Base-by-base conservation (phyloP, 2,113 vertebrate species). In the Erythrocercus mccallii region DNA sequence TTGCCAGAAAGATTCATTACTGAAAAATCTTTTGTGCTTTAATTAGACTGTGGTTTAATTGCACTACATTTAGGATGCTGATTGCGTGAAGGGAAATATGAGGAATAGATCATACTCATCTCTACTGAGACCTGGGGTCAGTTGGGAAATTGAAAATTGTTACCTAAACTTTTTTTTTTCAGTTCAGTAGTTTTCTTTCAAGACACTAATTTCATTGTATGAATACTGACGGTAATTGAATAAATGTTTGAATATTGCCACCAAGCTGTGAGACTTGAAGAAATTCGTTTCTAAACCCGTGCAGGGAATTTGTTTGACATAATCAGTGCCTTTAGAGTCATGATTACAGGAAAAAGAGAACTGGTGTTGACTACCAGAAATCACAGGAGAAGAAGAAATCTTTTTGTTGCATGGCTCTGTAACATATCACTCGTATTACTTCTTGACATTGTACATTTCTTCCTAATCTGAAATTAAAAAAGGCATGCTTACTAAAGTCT, bases 161-260 rank as follows among this genome's bases (percentile, higher is more conserved):
- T 88, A 48, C 62, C 48, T 54, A 30, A 65, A 33, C 4, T 31
- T 68, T 74, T 58, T n/a, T 38, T 80, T 87, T 56, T 65, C 45
- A 64, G 28, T 76, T 86, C 53, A 17, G 11, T 87, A 25, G 15
- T 79, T 79, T 84, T 84, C 31, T 81, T 94, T 91, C 44, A 60
- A 68, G 57, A 47, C 15, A 9, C 35, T 62, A 56, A 78, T 92
- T 84, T 87, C 85, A 65, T 65, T 2, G 1, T 65, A 72, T 60
- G 54, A 95, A 64, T 81, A 51, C 16, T 66, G 56, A 28, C 0
- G 8, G 69, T 80, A 91, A 78, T 77, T 80, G 74, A 91, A 77
- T 68, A 72, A 72, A 72, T 60, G 85, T 83, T 91, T 90, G 88
- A 80, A 87, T 95, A 66, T 94, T 94, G 86, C 72, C 95, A 95